Percentiles rank a stretch among this genome's conserved stretches.
These are phyloP conservation scores for Drosophila rubida DNA, from an alignment of 2,888 invertebrate species.

Conservation along the genomic window DNA sequence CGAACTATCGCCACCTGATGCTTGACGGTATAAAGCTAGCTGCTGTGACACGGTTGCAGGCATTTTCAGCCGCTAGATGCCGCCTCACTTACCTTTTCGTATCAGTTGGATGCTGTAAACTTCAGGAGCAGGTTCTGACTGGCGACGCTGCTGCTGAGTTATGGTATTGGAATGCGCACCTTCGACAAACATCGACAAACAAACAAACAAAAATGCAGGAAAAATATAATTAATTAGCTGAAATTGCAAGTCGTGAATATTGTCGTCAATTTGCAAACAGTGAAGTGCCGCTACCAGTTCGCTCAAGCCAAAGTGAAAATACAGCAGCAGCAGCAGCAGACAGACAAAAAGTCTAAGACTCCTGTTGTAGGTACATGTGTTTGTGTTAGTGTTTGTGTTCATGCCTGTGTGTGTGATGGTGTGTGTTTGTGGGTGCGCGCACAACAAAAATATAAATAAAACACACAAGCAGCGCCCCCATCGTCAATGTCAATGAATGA, in stretches of 20 bases:
- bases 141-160: slow-evolving; percentile 55
- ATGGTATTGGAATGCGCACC: slow-evolving; percentile 69
- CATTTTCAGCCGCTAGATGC: slow-evolving; percentile 18
- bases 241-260: slow-evolving; percentile 1
- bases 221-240: neutral
- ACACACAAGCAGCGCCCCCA: slow-evolving; percentile 51
- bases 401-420: slow-evolving; percentile 23
- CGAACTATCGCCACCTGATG: slow-evolving; percentile 23
- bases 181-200: slow-evolving; percentile 43
- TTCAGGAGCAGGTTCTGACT: slow-evolving; percentile 61
- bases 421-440: slow-evolving; percentile 56
- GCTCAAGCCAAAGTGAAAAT: slow-evolving; percentile 39
- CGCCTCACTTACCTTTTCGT: slow-evolving; percentile 18
- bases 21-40: slow-evolving; percentile 44
- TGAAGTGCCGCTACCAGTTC: slow-evolving; percentile 6
- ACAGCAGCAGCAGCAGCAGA: slow-evolving; percentile 14
- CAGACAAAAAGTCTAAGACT: slow-evolving; percentile 45
- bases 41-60: neutral
- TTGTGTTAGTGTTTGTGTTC: slow-evolving; percentile 1
- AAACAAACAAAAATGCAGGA: slow-evolving; percentile 5
- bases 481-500: slow-evolving; percentile 71
- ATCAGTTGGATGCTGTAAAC: slow-evolving; percentile 61
- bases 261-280: neutral
- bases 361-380: slow-evolving; percentile 31
- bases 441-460: slow-evolving; percentile 77